These are phyloP conservation scores for Stichodactyla mertensii DNA, from an alignment of 64 coral and sea anemone genomes.

Conservation along the genomic window DNA sequence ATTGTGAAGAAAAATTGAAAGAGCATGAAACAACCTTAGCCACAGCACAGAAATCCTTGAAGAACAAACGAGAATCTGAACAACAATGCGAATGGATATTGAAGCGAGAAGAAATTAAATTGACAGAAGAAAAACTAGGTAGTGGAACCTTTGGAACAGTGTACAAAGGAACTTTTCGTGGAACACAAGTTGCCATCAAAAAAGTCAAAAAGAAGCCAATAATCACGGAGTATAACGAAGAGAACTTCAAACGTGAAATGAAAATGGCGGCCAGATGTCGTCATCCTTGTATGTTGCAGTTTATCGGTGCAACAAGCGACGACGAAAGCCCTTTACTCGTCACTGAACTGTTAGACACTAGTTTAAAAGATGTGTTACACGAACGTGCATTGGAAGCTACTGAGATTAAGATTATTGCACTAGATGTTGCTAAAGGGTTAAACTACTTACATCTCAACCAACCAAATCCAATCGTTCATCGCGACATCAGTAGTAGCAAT, in stretches of 20 bases:
- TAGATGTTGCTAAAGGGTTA: constrained; percentile 28
- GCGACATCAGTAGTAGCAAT: constrained; percentile 54
- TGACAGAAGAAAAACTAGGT: neutral
- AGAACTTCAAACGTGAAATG: constrained; percentile 43
- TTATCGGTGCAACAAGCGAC: constrained; percentile 69
- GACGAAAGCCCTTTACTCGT: constrained; percentile 32
- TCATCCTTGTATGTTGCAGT: constrained; percentile 67
- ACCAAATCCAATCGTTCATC: constrained; percentile 49
- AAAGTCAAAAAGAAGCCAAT: constrained; percentile 18
- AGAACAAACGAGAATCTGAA: neutral
- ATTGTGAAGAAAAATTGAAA: neutral
- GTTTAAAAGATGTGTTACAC: constrained; percentile 9
- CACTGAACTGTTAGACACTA: constrained; percentile 49
- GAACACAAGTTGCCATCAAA: constrained; percentile 45
- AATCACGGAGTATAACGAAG: neutral
- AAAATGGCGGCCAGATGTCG: constrained; percentile 59
- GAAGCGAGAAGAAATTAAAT: constrained; percentile 17
- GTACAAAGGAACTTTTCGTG: constrained; percentile 27
- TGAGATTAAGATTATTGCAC: constrained; percentile 27
- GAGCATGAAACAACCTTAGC: neutral
- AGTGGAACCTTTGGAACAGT: constrained; percentile 44
- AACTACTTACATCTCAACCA: constrained; percentile 50
- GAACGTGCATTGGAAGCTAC: neutral
- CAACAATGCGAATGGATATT: constrained; percentile 34
- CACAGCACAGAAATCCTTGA: neutral